phyloP scores from a whole-genome alignment of 2,113 vertebrate genomes.

The Cavia aperea region DNA sequence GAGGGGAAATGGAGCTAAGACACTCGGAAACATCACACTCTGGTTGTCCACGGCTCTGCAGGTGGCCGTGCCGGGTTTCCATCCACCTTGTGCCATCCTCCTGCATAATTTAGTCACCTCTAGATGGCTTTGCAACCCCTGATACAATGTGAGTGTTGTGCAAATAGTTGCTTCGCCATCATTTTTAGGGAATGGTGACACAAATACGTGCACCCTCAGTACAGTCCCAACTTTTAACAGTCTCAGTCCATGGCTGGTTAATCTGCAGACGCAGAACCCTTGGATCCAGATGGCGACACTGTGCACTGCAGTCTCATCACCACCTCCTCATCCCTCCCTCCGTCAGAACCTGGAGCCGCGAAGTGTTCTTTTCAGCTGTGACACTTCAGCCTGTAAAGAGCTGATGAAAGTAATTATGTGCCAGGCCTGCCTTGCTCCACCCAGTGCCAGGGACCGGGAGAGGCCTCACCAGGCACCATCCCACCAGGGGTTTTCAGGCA shows the following conservation, averaged over 20 bases:
- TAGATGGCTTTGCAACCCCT: not conserved
- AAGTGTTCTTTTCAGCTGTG: not conserved
- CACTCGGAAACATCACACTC: not conserved
- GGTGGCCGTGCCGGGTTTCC: accelerated
- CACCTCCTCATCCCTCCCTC: not conserved
- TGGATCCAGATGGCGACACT: not conserved
- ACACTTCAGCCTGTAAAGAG: not conserved
- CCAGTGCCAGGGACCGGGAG: not conserved
- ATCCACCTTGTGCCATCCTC: accelerated
- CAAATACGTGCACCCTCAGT: not conserved
- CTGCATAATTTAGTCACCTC: not conserved
- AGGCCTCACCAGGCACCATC: not conserved
- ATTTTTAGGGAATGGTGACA: not conserved
- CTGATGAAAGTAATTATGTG: accelerated
- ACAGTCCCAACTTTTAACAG: not conserved
- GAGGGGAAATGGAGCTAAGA: not conserved
- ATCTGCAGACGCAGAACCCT: not conserved
- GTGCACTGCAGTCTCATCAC: accelerated
- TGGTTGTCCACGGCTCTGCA: too few relatives aligned
- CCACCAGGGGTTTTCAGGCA: not conserved
- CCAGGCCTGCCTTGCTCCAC: accelerated
- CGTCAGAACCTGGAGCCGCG: not conserved
- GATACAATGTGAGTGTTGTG: too few relatives aligned
- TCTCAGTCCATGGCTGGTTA: not conserved
- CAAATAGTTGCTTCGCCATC: too few relatives aligned